These are phyloP conservation scores for Drosophila acutilabella DNA, from an alignment of 2,888 invertebrate species.

Conservation along the genomic window DNA sequence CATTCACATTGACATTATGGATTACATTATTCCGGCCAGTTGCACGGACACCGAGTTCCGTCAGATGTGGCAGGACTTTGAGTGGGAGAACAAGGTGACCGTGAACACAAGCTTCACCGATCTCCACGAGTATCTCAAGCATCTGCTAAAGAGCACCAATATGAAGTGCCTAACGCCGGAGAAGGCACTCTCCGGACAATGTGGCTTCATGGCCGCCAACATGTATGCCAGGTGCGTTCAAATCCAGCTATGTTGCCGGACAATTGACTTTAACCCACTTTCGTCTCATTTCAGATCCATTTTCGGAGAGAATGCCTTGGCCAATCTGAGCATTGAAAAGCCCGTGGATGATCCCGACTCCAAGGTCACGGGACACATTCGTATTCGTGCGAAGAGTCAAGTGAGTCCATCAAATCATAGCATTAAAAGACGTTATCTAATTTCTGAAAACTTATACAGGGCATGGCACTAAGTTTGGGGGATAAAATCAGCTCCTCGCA, in stretches of 20 bases:
- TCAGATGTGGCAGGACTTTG: slow-evolving; percentile 99
- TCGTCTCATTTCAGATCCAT: slow-evolving; percentile 88
- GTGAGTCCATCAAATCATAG: slow-evolving; percentile 85
- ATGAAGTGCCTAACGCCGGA: slow-evolving; percentile 99
- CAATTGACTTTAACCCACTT: neutral
- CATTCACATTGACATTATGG: slow-evolving; percentile 99
- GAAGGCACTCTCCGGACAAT: slow-evolving; percentile 97
- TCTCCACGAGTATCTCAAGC: slow-evolving; percentile 95
- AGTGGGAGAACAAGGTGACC: slow-evolving; percentile 99
- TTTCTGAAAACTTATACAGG: slow-evolving; percentile 86
- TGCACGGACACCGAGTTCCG: slow-evolving; percentile 98
- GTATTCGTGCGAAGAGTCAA: slow-evolving; percentile 99
- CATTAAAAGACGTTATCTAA: too few species aligned
- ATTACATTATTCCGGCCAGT: slow-evolving; percentile 97
- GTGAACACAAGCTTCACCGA: slow-evolving; percentile 97
- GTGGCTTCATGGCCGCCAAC: slow-evolving; percentile 99
- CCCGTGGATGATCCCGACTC: slow-evolving; percentile 94
- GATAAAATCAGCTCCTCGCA: slow-evolving; percentile 98
- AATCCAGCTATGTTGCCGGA: neutral
- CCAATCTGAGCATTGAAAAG: slow-evolving; percentile 99
- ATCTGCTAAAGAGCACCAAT: slow-evolving; percentile 97
- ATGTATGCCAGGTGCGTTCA: slow-evolving; percentile 92
- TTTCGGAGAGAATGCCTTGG: slow-evolving; percentile 99
- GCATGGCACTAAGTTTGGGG: slow-evolving; percentile 99
- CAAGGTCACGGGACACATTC: slow-evolving; percentile 97